Conservation (phyloP, 2,888 invertebrate species). For the Diaphora mendica region DNA sequence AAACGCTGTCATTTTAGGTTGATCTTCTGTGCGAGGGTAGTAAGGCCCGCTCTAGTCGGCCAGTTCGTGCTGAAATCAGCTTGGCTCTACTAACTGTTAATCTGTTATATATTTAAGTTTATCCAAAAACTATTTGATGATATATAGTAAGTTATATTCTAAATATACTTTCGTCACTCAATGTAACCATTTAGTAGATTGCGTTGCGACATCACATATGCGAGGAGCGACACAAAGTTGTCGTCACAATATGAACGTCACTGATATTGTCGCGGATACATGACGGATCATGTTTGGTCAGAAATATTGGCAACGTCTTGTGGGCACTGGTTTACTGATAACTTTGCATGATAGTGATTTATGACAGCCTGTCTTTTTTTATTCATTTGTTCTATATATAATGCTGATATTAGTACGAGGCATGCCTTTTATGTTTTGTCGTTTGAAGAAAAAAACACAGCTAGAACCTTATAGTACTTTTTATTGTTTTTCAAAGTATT, state of each 20-base stretch:
- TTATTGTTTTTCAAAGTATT: too few species aligned
- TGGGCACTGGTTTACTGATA: background rate
- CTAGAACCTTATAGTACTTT: too few species aligned
- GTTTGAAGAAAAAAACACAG: too few species aligned
- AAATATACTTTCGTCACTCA: slow-evolving; percentile 50
- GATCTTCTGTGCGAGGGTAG: too few species aligned
- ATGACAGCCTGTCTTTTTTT: background rate
- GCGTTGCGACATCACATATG: slow-evolving; percentile 89
- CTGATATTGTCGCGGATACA: slow-evolving; percentile 54
- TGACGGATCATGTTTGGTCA: slow-evolving; percentile 48
- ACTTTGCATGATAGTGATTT: background rate
- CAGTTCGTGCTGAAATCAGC: too few species aligned
- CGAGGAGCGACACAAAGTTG: slow-evolving; percentile 66
- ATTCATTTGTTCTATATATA: background rate
- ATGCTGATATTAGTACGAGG: too few species aligned
- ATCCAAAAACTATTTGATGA: background rate
- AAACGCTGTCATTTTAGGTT: too few species aligned
- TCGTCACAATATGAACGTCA: slow-evolving; percentile 61
- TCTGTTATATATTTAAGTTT: too few species aligned
- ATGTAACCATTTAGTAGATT: slow-evolving; percentile 90
- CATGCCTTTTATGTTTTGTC: too few species aligned
- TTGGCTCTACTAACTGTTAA: too few species aligned
- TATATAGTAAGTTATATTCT: background rate
- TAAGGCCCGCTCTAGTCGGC: too few species aligned
- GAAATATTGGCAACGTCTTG: slow-evolving; percentile 27